These are phyloP conservation scores for Eupithecia dodoneata DNA, from an alignment of 2,888 invertebrate species.

Conservation along the genomic window DNA sequence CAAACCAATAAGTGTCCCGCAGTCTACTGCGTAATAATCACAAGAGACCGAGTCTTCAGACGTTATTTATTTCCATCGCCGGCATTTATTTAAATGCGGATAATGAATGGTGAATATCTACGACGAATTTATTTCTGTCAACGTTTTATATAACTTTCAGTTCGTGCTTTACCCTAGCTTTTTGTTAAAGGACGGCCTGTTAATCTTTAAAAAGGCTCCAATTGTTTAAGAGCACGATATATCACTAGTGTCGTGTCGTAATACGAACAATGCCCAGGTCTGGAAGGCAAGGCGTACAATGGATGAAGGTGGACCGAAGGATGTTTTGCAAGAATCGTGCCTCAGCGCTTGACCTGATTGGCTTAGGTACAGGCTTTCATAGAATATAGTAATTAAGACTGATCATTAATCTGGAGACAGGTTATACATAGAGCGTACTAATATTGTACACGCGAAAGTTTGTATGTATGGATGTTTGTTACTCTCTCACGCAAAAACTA, in stretches of 20 bases:
- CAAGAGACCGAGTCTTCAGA: too few relatives aligned
- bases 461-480: too few relatives aligned
- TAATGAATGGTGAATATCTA: not conserved
- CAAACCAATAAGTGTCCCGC: too few relatives aligned
- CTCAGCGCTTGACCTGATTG: conserved; percentile 39
- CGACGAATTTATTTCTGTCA: not conserved
- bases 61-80: not conserved
- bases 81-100: not conserved
- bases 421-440: too few relatives aligned
- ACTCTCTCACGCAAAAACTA: too few relatives aligned
- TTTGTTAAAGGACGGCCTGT: conserved; percentile 4
- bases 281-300: conserved; percentile 45
- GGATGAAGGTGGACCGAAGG: conserved; percentile 58
- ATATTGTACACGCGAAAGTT: too few relatives aligned
- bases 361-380: not conserved
- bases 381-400: not conserved
- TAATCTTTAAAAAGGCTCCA: conserved; percentile 27
- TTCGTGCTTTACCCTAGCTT: not conserved
- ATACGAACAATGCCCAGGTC: conserved; percentile 46
- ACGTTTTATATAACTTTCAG: not conserved
- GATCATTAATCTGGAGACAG: too few relatives aligned
- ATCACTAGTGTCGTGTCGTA: conserved; percentile 49
- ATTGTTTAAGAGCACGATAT: conserved; percentile 50
- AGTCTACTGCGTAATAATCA: too few relatives aligned
- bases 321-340: conserved; percentile 72